Evolutionary conservation across 1,140 invertebrate genomes (phyloP).

Genomic region (Elymnias hypermnestra): DNA sequence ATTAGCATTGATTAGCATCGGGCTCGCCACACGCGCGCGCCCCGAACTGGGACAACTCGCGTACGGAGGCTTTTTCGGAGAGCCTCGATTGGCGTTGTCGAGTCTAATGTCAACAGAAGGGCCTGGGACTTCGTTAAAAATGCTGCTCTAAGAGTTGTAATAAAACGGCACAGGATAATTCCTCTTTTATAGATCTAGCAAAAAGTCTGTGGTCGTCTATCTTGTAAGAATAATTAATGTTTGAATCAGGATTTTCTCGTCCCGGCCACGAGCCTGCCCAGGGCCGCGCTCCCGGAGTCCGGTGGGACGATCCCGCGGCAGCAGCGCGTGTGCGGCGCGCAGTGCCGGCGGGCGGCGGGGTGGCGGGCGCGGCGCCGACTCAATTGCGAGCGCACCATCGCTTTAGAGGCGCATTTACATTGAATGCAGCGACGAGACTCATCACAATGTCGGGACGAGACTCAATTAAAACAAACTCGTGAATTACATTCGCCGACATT

Average conservation of each 20-base stretch:
- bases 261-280: no score
- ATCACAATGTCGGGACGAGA: slow-evolving; percentile 30
- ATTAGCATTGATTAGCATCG: slow-evolving; percentile 27
- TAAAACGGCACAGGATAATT: no score
- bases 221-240: no score
- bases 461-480: slow-evolving; percentile 64
- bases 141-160: no score
- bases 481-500: slow-evolving; percentile 48
- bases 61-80: background rate
- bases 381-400: slow-evolving; percentile 52
- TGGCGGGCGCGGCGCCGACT: slow-evolving; percentile 15
- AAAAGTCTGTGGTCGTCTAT: no score
- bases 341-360: slow-evolving; percentile 1
- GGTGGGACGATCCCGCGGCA: no score
- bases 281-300: no score
- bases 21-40: background rate
- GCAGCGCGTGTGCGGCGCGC: background rate
- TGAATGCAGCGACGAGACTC: slow-evolving; percentile 38
- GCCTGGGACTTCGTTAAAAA: no score
- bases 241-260: no score
- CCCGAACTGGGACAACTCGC: background rate
- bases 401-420: slow-evolving; percentile 61
- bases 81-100: no score
- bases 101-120: no score
- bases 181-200: no score